Percentiles rank a stretch among this genome's conserved stretches.
Evolutionary conservation across 2,888 invertebrate species (phyloP).

Genomic region (Cephalotes varians): DNA sequence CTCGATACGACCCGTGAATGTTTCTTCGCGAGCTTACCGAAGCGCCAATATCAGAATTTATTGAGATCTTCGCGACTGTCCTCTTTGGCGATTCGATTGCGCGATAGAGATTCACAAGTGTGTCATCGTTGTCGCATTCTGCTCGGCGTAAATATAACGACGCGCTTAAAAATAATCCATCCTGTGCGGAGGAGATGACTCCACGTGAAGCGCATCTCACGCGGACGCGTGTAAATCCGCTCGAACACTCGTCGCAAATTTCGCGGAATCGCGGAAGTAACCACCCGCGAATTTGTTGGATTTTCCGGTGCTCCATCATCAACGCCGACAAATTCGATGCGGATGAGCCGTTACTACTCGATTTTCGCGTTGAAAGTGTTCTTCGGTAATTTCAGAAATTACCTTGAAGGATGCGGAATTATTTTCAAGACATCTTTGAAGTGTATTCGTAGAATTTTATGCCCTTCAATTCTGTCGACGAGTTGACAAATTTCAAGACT

Average conservation of each 20-base stretch:
- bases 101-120: background rate
- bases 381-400: background rate
- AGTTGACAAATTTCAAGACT: background rate
- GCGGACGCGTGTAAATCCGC: background rate
- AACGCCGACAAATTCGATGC: background rate
- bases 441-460: background rate
- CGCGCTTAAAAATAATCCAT: slow-evolving; percentile 51
- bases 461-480: background rate
- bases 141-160: slow-evolving; percentile 56
- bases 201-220: background rate
- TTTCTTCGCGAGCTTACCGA: background rate
- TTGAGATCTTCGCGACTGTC: too few species aligned
- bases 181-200: slow-evolving; percentile 16
- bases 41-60: background rate
- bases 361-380: background rate
- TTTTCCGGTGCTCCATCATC: background rate
- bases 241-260: background rate
- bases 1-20: background rate
- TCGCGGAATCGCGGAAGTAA: background rate
- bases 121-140: slow-evolving; percentile 20
- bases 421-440: background rate
- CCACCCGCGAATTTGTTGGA: background rate
- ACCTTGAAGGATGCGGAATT: background rate
- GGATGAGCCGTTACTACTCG: background rate
- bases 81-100: background rate